phyloP scores from a whole-genome alignment of 2,888 invertebrate genomes.

The Unio pictorum region DNA sequence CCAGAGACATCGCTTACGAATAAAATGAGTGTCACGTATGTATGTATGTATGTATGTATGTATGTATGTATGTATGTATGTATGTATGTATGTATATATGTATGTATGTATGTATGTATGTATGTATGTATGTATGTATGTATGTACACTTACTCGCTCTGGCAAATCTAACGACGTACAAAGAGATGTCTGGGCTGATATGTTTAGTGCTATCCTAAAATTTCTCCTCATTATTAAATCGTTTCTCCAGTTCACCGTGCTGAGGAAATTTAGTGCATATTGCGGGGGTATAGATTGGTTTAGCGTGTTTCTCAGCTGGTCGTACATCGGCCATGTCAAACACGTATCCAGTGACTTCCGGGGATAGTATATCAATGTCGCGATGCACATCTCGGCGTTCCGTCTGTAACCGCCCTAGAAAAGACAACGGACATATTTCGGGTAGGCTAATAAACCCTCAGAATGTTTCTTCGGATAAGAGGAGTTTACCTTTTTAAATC shows the following conservation, averaged over 20 bases:
- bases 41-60: conserved; percentile 1
- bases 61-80: conserved; percentile 4
- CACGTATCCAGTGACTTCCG: conserved; percentile 29
- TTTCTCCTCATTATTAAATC: too few species aligned
- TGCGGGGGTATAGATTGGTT: too few species aligned
- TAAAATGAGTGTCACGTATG: background rate
- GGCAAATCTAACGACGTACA: too few species aligned
- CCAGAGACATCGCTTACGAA: too few species aligned
- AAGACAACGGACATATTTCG: background rate
- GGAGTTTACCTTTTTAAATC: too few species aligned
- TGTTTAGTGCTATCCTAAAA: too few species aligned
- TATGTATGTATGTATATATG: background rate
- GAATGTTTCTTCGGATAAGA: too few species aligned
- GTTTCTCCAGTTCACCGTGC: too few species aligned
- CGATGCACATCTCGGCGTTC: conserved; percentile 26
- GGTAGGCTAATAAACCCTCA: too few species aligned
- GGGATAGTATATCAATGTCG: conserved; percentile 33
- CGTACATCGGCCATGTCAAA: conserved; percentile 30
- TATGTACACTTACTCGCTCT: background rate
- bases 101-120: background rate
- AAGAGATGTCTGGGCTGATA: too few species aligned
- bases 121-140: background rate
- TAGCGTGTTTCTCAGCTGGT: conserved; percentile 7
- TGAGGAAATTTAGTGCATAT: too few species aligned
- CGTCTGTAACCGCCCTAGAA: conserved; percentile 30